Evolutionary conservation across 2,888 invertebrate genomes (phyloP).

Genomic region (Leucophora obtusa): DNA sequence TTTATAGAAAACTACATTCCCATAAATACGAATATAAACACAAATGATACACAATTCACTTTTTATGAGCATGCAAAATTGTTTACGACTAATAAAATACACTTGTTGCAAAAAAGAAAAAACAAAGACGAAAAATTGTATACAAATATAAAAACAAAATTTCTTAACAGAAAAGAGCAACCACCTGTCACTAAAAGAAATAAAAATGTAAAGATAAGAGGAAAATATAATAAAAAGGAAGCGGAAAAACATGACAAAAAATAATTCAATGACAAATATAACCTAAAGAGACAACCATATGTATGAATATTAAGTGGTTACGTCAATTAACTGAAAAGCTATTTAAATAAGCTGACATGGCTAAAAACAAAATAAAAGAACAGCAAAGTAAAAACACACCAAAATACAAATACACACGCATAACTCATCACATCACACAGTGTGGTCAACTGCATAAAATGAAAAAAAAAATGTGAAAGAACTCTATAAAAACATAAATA

Average conservation of each 20-base stretch:
- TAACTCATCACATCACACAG: neutral
- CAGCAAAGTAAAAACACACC: too few species aligned
- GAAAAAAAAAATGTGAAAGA: neutral
- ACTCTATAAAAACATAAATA: too few species aligned
- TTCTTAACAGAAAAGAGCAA: neutral
- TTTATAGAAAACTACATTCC: neutral
- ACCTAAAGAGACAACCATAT: neutral
- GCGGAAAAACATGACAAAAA: neutral
- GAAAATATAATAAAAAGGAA: neutral
- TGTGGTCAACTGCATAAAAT: neutral
- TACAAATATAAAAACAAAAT: too few species aligned
- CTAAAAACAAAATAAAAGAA: conserved; percentile 2
- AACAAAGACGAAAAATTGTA: neutral
- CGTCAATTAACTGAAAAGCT: conserved; percentile 24
- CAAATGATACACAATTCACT: neutral
- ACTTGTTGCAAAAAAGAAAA: conserved; percentile 37
- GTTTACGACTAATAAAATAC: neutral
- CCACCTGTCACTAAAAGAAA: neutral
- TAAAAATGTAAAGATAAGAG: neutral
- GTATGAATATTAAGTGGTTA: conserved; percentile 21
- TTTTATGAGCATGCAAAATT: neutral
- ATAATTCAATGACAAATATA: neutral
- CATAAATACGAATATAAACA: neutral
- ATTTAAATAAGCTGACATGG: neutral
- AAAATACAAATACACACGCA: neutral